These are phyloP conservation scores for Drosophila neonasuta DNA, from an alignment of 2,888 invertebrate species.

Conservation along the genomic window DNA sequence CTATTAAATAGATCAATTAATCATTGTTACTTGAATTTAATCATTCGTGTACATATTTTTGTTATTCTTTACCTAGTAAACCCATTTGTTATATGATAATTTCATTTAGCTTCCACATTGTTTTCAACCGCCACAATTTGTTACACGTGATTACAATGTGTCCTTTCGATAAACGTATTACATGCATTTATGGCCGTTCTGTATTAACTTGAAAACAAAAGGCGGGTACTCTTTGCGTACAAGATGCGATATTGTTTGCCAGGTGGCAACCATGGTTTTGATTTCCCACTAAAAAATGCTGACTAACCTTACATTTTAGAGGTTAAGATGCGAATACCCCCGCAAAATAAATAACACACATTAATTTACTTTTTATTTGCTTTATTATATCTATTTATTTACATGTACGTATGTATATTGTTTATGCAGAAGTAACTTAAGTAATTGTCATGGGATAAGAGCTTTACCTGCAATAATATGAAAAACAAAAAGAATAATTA, in stretches of 20 bases:
- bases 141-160: background rate
- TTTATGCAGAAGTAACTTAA: background rate
- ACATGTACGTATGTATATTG: background rate
- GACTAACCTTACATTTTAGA: slow-evolving; percentile 11
- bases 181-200: too few species aligned
- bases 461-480: slow-evolving; percentile 49
- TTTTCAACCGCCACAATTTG: background rate
- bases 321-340: slow-evolving; percentile 23
- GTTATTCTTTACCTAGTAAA: background rate
- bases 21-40: background rate
- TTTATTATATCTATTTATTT: background rate
- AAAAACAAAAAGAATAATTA: background rate
- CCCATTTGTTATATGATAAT: background rate
- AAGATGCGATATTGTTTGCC: background rate
- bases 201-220: background rate
- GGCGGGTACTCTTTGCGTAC: background rate
- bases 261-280: slow-evolving; percentile 30
- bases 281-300: slow-evolving; percentile 15
- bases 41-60: background rate
- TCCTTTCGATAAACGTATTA: too few species aligned
- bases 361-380: slow-evolving; percentile 3
- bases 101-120: too few species aligned
- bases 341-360: background rate
- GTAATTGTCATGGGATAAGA: background rate
- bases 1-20: background rate